A percentile compares a stretch with the other conserved stretches of the same genome.
Conservation (phyloP, 1,140 invertebrate genomes). For the Drosophila lacteicornis region DNA sequence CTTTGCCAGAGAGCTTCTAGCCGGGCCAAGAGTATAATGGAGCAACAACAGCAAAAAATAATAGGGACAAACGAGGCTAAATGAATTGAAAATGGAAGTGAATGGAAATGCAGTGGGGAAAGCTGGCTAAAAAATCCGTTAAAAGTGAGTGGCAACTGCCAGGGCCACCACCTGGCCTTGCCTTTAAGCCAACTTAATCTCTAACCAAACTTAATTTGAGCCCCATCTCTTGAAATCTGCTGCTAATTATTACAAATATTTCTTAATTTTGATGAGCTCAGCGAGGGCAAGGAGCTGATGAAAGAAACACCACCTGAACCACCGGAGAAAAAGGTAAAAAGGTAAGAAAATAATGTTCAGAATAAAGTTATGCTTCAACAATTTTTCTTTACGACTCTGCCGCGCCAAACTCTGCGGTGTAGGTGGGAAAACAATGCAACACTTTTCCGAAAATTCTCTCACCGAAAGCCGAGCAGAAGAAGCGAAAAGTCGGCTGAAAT, state of each 20-base stretch:
- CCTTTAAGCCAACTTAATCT: conserved; percentile 17
- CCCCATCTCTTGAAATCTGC: neutral
- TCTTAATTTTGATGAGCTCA: conserved; percentile 70
- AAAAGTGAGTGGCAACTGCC: conserved; percentile 34
- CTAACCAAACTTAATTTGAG: conserved; percentile 3
- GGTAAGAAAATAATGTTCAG: conserved; percentile 30
- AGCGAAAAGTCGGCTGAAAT: conserved; percentile 45
- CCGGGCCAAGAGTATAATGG: conserved; percentile 41
- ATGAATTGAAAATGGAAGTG: conserved; percentile 77
- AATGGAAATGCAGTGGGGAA: conserved; percentile 55
- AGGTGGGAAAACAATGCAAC: conserved; percentile 73
- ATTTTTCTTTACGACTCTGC: conserved; percentile 58
- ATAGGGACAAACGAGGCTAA: conserved; percentile 65
- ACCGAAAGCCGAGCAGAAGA: conserved; percentile 38
- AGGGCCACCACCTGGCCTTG: conserved; percentile 9
- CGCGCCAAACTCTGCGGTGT: conserved; percentile 24
- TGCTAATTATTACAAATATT: conserved; percentile 78
- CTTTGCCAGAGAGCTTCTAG: neutral
- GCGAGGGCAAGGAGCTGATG: conserved; percentile 9
- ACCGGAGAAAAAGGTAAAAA: neutral
- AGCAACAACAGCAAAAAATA: conserved; percentile 27
- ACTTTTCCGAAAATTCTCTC: conserved; percentile 74
- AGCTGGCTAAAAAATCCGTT: neutral
- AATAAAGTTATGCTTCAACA: conserved; percentile 74
- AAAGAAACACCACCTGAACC: conserved; percentile 1